phyloP scores from a whole-genome alignment of 2,888 invertebrate species.

The Trichogramma dendrolimi region DNA sequence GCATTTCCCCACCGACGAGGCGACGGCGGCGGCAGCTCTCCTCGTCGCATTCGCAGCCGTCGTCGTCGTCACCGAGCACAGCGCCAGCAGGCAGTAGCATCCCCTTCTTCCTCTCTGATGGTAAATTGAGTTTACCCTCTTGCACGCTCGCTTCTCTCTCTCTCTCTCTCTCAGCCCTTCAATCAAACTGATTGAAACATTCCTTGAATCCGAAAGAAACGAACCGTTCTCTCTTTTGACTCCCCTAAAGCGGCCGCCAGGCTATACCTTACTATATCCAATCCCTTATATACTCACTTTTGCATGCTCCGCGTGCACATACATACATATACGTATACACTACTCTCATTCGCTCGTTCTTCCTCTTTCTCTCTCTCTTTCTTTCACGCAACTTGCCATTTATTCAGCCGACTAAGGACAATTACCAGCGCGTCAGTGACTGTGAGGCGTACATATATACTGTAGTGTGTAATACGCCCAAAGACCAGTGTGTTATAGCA shows the following conservation, averaged over 20 bases:
- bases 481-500: too few relatives aligned
- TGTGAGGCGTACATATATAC: too few relatives aligned
- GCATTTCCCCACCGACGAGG: constrained; percentile 22
- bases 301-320: neutral
- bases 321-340: neutral
- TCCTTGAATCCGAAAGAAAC: constrained; percentile 53
- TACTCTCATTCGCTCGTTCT: constrained; percentile 22
- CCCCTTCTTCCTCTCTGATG: constrained; percentile 40
- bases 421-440: too few relatives aligned
- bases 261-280: constrained; percentile 26
- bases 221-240: constrained; percentile 38
- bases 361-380: constrained; percentile 11
- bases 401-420: too few relatives aligned
- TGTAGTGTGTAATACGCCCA: too few relatives aligned
- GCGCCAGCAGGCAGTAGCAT: too few relatives aligned
- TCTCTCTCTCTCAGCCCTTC: constrained; percentile 52
- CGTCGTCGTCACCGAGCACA: constrained; percentile 16
- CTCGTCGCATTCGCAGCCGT: constrained; percentile 18
- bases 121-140: constrained; percentile 54
- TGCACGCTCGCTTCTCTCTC: constrained; percentile 38
- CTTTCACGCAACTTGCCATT: too few relatives aligned
- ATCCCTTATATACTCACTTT: constrained; percentile 1
- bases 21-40: neutral
- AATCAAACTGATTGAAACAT: constrained; percentile 54
- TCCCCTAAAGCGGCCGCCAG: constrained; percentile 26